Conservation (phyloP, 2,888 invertebrate species). For the Mactromeris polynyma region DNA sequence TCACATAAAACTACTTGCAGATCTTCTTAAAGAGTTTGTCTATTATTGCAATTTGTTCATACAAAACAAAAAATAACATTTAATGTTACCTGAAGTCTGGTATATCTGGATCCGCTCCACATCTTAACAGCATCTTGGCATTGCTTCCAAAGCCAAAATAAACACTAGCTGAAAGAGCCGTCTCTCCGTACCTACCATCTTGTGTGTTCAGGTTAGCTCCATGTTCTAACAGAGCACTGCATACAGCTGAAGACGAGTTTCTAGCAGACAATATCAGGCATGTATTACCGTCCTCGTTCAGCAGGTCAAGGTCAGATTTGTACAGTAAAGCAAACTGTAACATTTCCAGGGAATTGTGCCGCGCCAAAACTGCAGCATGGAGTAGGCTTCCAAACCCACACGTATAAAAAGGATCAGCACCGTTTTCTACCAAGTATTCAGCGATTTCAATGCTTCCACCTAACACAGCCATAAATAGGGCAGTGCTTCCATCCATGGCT, state of each 20-base stretch:
- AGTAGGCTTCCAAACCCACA: conserved; percentile 72
- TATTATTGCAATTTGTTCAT: no score
- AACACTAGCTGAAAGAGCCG: conserved; percentile 74
- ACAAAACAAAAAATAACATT: no score
- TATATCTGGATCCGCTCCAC: conserved; percentile 74
- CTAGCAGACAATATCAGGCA: conserved; percentile 73
- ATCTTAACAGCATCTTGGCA: conserved; percentile 72
- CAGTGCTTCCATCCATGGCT: conserved; percentile 69
- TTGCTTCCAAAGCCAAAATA: conserved; percentile 77
- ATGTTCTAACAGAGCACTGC: conserved; percentile 62
- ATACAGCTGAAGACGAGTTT: conserved; percentile 59
- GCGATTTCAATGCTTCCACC: conserved; percentile 68
- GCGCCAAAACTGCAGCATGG: conserved; percentile 73
- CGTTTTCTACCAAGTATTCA: conserved; percentile 64
- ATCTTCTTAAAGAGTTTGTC: no score
- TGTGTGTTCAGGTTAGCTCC: conserved; percentile 72
- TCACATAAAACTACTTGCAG: no score
- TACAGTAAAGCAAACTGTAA: conserved; percentile 66
- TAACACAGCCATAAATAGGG: conserved; percentile 73
- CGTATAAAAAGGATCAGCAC: conserved; percentile 67
- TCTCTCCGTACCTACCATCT: conserved; percentile 75
- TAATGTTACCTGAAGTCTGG: conserved; percentile 76
- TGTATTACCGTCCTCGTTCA: conserved; percentile 74
- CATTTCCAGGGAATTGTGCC: conserved; percentile 56
- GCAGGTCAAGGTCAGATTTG: conserved; percentile 67